phyloP scores from a whole-genome alignment of 2,113 vertebrate genomes.

The Pygoscelis antarcticus region DNA sequence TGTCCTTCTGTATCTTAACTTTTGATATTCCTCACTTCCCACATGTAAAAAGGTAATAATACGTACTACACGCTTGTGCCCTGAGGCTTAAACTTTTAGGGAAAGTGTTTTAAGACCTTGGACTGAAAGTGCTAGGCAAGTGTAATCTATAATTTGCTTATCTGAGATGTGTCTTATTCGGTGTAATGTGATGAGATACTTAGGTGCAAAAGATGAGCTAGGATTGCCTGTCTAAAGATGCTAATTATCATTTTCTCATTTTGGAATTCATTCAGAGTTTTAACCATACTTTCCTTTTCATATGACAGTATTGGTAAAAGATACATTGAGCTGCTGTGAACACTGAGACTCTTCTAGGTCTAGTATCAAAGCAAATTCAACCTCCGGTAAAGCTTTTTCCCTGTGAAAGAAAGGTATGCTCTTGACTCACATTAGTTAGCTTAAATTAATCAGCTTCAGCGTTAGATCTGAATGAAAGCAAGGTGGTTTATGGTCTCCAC shows the following conservation, averaged over 20 bases:
- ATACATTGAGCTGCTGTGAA: background rate
- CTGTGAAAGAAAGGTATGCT: background rate
- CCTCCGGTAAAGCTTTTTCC: background rate
- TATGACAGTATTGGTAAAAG: background rate
- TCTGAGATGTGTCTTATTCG: background rate
- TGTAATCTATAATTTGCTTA: background rate
- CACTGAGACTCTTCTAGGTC: background rate
- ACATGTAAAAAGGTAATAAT: background rate
- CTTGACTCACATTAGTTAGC: background rate
- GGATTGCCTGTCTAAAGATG: background rate
- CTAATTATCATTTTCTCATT: background rate
- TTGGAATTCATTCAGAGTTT: background rate
- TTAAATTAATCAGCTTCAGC: background rate
- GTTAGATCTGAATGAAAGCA: background rate
- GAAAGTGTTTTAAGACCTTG: background rate
- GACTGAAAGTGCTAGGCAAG: background rate
- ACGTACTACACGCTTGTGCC: background rate
- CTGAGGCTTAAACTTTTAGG: background rate
- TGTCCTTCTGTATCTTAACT: background rate
- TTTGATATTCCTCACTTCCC: background rate
- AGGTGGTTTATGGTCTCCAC: background rate
- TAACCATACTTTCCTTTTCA: background rate
- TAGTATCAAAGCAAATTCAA: background rate
- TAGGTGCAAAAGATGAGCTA: background rate
- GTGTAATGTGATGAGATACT: background rate